These are phyloP conservation scores for Drosophila nannoptera DNA, from an alignment of 1,140 invertebrate species.

Conservation along the genomic window DNA sequence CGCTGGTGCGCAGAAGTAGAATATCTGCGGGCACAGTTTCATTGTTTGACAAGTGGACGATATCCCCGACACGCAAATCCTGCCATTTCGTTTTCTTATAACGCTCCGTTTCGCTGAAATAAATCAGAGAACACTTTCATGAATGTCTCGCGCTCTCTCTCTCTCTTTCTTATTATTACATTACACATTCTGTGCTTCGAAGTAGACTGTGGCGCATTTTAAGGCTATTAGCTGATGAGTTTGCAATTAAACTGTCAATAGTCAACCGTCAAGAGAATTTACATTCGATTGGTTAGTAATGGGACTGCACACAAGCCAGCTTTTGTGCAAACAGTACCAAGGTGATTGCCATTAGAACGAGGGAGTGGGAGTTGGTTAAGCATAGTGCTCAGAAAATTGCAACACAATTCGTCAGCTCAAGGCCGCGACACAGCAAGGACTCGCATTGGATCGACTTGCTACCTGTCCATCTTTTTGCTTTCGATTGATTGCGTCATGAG, in stretches of 20 bases:
- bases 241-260: slow-evolving; percentile 30
- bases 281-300: slow-evolving; percentile 14
- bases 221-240: slow-evolving; percentile 9
- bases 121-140: neutral
- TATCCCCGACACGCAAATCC: slow-evolving; percentile 94
- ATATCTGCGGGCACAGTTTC: slow-evolving; percentile 98
- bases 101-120: slow-evolving; percentile 86
- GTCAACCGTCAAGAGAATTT: slow-evolving; percentile 23
- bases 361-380: slow-evolving; percentile 25
- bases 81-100: slow-evolving; percentile 95
- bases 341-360: slow-evolving; percentile 27
- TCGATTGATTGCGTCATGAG: slow-evolving; percentile 48
- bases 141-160: too few species aligned
- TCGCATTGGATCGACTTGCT: neutral
- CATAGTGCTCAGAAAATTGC: slow-evolving; percentile 62
- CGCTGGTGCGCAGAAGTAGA: slow-evolving; percentile 92
- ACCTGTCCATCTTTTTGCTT: neutral
- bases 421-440: slow-evolving; percentile 10
- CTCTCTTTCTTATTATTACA: too few species aligned
- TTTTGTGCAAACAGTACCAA: slow-evolving; percentile 29
- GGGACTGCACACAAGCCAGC: slow-evolving; percentile 8
- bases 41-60: slow-evolving; percentile 97
- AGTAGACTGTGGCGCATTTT: neutral
- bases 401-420: slow-evolving; percentile 26
- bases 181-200: neutral